These are phyloP conservation scores for Pemphigus obesinymphae DNA, from an alignment of 1,140 invertebrate genomes.

Conservation along the genomic window DNA sequence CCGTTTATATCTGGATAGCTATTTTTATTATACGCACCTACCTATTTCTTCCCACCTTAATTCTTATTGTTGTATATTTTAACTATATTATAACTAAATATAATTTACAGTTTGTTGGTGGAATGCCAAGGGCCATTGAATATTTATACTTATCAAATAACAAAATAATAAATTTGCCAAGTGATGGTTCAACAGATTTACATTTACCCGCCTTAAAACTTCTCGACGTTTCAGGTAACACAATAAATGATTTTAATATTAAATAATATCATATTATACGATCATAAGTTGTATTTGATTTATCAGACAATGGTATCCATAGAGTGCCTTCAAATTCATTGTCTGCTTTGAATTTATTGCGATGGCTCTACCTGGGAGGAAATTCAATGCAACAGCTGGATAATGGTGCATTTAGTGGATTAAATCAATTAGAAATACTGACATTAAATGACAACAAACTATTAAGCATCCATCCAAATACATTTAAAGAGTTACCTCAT, in stretches of 20 bases:
- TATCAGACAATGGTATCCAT: conserved; percentile 64
- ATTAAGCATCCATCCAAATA: conserved; percentile 60
- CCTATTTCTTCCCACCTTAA: too few species aligned
- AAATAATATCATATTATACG: background rate
- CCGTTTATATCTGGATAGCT: too few species aligned
- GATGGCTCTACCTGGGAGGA: conserved; percentile 68
- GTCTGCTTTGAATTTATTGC: conserved; percentile 63
- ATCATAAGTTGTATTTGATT: background rate
- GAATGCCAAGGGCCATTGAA: conserved; percentile 70
- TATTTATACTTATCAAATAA: conserved; percentile 71
- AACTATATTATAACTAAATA: background rate
- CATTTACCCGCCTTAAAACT: conserved; percentile 65
- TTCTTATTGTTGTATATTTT: background rate
- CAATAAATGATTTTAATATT: background rate
- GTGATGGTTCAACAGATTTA: conserved; percentile 60
- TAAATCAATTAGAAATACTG: conserved; percentile 67
- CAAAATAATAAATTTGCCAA: conserved; percentile 63
- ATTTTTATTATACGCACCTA: too few species aligned
- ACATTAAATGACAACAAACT: conserved; percentile 73
- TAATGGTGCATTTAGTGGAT: conserved; percentile 59
- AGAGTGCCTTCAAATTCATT: conserved; percentile 63
- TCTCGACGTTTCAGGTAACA: conserved; percentile 63
- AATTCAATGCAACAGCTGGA: conserved; percentile 70
- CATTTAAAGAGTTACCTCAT: conserved; percentile 53
- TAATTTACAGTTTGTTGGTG: conserved; percentile 51